phyloP scores from a whole-genome alignment of 2,113 vertebrate species.

The Eretmochelys imbricata region DNA sequence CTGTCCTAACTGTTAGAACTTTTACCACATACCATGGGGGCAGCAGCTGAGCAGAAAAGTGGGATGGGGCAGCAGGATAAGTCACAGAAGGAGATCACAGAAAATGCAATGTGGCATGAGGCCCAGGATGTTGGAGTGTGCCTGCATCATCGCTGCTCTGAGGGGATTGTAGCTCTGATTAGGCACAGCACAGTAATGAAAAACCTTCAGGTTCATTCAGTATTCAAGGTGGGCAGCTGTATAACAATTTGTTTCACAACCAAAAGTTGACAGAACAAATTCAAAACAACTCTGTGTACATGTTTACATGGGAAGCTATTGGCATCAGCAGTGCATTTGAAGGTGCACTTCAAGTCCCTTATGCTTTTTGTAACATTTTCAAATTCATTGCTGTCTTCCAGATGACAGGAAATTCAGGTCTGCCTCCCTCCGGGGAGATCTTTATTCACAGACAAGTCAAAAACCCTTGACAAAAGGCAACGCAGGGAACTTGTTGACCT shows the following conservation, averaged over 20 bases:
- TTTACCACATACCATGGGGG: not conserved
- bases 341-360: slow-evolving; percentile 86
- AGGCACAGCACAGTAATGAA: slow-evolving; percentile 34
- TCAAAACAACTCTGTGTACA: slow-evolving; percentile 84
- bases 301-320: slow-evolving; percentile 86
- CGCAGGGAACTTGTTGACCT: slow-evolving; percentile 88
- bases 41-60: not conserved
- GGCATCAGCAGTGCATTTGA: slow-evolving; percentile 80
- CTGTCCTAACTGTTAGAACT: not conserved
- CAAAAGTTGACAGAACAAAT: slow-evolving; percentile 89
- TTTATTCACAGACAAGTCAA: slow-evolving; percentile 90
- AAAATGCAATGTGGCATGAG: not conserved
- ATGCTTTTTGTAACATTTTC: slow-evolving; percentile 92
- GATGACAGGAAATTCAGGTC: slow-evolving; percentile 88
- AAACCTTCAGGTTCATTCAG: slow-evolving; percentile 73
- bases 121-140: not conserved
- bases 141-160: not conserved
- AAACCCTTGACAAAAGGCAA: slow-evolving; percentile 91
- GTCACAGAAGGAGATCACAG: not conserved
- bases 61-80: not conserved
- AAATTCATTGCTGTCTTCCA: slow-evolving; percentile 87
- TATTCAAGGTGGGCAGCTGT: slow-evolving; percentile 80
- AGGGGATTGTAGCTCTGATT: not conserved
- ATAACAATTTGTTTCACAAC: slow-evolving; percentile 88
- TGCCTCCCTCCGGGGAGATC: slow-evolving; percentile 86